Conservation (phyloP, 2,888 invertebrate genomes). For the Drosophila paramelanica region DNA sequence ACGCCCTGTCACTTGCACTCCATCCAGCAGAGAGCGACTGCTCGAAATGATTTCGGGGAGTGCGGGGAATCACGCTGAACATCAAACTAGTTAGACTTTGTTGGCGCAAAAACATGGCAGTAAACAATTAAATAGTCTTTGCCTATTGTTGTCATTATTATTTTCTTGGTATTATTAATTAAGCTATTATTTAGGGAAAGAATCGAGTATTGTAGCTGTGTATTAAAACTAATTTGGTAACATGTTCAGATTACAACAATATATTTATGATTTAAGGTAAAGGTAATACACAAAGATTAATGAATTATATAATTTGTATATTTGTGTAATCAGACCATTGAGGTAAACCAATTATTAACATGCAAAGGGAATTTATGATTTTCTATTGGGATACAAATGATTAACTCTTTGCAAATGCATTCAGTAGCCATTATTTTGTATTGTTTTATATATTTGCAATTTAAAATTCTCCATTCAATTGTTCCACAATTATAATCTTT, state of each 20-base stretch:
- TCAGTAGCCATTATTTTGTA: not conserved
- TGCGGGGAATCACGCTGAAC: not conserved
- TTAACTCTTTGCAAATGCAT: not conserved
- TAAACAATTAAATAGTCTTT: not conserved
- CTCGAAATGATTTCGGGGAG: conserved; percentile 29
- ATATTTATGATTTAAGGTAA: too few species aligned
- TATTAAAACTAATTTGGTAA: not conserved
- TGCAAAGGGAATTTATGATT: too few species aligned
- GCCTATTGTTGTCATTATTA: not conserved
- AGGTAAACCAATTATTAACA: too few species aligned
- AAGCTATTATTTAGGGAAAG: not conserved
- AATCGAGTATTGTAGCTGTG: not conserved
- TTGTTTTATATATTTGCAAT: not conserved
- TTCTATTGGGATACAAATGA: too few species aligned
- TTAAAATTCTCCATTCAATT: conserved; percentile 2
- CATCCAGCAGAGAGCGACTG: conserved; percentile 14
- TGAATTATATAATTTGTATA: too few species aligned
- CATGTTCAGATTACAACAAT: not conserved
- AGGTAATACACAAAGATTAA: too few species aligned
- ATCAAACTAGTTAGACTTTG: conserved; percentile 12
- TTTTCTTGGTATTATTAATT: not conserved
- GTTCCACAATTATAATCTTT: not conserved
- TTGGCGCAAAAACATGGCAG: not conserved
- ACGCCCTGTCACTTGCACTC: conserved; percentile 72
- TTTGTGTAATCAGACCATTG: too few species aligned